Conservation (phyloP, 1,140 invertebrate species). For the Brachionus sp. region DNA sequence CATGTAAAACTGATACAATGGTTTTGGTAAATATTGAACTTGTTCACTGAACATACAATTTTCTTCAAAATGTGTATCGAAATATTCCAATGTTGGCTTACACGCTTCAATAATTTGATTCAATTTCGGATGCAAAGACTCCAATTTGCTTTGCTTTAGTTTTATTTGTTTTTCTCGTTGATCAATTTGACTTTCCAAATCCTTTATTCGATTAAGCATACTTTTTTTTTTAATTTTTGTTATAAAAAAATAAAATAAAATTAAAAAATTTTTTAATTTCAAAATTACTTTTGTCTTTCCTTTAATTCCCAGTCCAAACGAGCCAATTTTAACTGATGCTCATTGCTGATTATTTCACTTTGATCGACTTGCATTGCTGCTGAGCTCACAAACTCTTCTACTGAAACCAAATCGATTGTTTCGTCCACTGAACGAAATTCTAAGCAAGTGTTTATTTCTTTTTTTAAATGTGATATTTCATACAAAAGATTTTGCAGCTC, state of each 20-base stretch:
- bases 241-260: neutral
- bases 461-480: constrained; percentile 85
- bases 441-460: constrained; percentile 52
- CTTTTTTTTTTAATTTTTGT: neutral
- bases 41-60: constrained; percentile 70
- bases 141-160: constrained; percentile 73
- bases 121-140: constrained; percentile 76
- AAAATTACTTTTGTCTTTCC: constrained; percentile 74
- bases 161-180: constrained; percentile 66
- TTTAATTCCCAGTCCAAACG: constrained; percentile 84
- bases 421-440: constrained; percentile 88
- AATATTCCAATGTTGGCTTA: constrained; percentile 81
- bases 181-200: constrained; percentile 8
- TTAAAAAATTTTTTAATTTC: no score
- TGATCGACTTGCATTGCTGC: constrained; percentile 71
- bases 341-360: constrained; percentile 66
- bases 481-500: constrained; percentile 90
- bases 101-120: constrained; percentile 50
- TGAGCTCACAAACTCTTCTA: constrained; percentile 78
- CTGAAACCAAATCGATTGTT: constrained; percentile 77
- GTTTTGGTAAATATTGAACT: constrained; percentile 72
- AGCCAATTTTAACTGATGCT: constrained; percentile 76
- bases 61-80: constrained; percentile 75
- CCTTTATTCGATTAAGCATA: constrained; percentile 9
- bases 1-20: constrained; percentile 81